Base-by-base conservation (phyloP, 2,797 vertebrate species). In the Oryzias dopingdopingensis region DNA sequence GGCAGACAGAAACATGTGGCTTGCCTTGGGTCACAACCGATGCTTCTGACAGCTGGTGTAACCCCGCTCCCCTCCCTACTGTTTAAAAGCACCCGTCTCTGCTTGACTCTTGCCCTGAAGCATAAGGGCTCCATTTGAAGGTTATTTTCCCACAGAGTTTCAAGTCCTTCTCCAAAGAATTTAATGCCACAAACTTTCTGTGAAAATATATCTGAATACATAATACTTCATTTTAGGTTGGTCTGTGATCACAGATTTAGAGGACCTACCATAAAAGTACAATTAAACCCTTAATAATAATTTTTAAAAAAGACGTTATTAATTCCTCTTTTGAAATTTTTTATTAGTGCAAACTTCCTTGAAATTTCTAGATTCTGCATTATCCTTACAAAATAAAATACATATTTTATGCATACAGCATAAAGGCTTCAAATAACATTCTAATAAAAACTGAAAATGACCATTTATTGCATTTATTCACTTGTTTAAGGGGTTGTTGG, bases 1-100 rank as follows among this genome's bases (percentile, higher is more conserved):
- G 72, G 75, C 46, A 56, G 59, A 59, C 44, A 65, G 79, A 57
- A 79, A 83, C 81, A 88, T 83, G 80, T 86, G 84, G 61, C 69
- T 69, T 37, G 61, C 72, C 77, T 48, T 69, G 32, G 79, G 78
- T 81, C 74, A 65, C 65, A 60, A 62, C 59, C 1, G 37, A 64
- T 65, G 71, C 67, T 49, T 62, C 82, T 49, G 76, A 70, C 72
- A 79, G 55, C 52, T 42, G 5, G 56, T 53, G 46, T 59, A 76
- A 76, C 43, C 71, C 60, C 44, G 12, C 61, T 56, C 6, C 67
- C 51, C 59, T 37, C 53, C 43, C 42, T 23, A 37, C 43, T 37
- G 16, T 62, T 56, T 68, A 70, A 75, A 60, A 56, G 62, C 76
- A 70, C 67, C 52, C 57, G 1, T 61, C 79, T 48, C 61, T 22